Conservation (phyloP, 2,797 vertebrate species). For the Nannoperca australis region DNA sequence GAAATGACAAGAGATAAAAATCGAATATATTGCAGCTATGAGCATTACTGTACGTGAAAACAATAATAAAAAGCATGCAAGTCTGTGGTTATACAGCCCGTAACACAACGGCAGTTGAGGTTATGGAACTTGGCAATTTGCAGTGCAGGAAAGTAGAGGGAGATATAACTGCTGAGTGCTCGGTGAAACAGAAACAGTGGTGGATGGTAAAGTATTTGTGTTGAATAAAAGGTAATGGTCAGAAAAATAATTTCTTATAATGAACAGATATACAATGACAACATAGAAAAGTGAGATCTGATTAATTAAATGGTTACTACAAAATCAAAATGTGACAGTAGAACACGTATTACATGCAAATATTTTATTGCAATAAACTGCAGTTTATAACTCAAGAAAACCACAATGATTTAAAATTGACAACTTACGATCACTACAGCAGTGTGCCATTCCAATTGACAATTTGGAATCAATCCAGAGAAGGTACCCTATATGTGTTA, state of each 20-base stretch:
- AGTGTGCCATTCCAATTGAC: background rate
- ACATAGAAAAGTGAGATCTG: background rate
- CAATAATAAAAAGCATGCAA: slow-evolving; percentile 8
- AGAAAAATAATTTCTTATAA: background rate
- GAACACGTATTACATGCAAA: background rate
- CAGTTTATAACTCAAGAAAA: background rate
- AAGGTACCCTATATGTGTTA: slow-evolving; percentile 1
- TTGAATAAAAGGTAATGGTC: background rate
- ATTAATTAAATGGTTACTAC: background rate
- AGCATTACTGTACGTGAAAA: slow-evolving; percentile 27
- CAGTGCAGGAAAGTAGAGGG: background rate
- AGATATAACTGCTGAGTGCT: background rate
- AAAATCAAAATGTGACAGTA: background rate
- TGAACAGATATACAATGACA: background rate
- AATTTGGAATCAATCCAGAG: slow-evolving; percentile 16
- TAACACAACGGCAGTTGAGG: background rate
- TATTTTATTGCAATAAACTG: background rate
- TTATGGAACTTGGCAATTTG: slow-evolving; percentile 33
- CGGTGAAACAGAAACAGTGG: slow-evolving; percentile 66
- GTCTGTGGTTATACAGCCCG: slow-evolving; percentile 1
- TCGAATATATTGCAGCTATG: slow-evolving; percentile 21
- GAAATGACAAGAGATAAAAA: slow-evolving; percentile 58
- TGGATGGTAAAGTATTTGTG: background rate
- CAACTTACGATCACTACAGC: background rate
- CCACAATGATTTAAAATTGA: background rate